Percentiles rank a stretch among this genome's conserved stretches.
Evolutionary conservation across 2,113 vertebrate genomes (phyloP).

Genomic region (Callaeas wilsoni): DNA sequence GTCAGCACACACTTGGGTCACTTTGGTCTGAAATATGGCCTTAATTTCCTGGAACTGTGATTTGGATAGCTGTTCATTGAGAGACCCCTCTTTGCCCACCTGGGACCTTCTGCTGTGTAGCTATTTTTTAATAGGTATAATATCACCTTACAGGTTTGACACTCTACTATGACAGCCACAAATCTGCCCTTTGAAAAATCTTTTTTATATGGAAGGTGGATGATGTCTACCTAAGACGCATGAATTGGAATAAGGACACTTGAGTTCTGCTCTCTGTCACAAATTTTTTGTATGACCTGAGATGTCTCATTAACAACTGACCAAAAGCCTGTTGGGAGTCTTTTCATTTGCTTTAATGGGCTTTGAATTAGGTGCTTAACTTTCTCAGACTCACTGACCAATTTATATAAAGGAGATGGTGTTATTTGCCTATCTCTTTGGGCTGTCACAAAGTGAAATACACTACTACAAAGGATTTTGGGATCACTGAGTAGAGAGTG

Average conservation of each 20-base stretch:
- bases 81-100: not conserved
- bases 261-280: constrained; percentile 34
- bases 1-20: constrained; percentile 31
- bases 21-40: constrained; percentile 40
- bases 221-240: not conserved
- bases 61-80: not conserved
- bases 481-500: not conserved
- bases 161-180: not conserved
- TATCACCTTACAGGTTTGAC: constrained; percentile 6
- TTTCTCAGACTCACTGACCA: constrained; percentile 35
- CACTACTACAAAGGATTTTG: not conserved
- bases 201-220: constrained; percentile 10
- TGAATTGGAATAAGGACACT: constrained; percentile 14
- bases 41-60: not conserved
- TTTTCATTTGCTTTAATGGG: constrained; percentile 51
- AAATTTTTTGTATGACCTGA: constrained; percentile 47
- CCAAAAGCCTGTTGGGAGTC: constrained; percentile 50
- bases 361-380: constrained; percentile 56
- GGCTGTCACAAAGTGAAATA: constrained; percentile 36
- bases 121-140: not conserved
- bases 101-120: constrained; percentile 5
- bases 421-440: not conserved
- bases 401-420: constrained; percentile 34
- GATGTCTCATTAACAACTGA: constrained; percentile 30
- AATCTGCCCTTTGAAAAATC: constrained; percentile 4